A percentile compares a stretch with the other conserved stretches of the same genome.
Evolutionary conservation across 2,888 invertebrate species (phyloP).

Genomic region (Thecocarcelia acutangulata): DNA sequence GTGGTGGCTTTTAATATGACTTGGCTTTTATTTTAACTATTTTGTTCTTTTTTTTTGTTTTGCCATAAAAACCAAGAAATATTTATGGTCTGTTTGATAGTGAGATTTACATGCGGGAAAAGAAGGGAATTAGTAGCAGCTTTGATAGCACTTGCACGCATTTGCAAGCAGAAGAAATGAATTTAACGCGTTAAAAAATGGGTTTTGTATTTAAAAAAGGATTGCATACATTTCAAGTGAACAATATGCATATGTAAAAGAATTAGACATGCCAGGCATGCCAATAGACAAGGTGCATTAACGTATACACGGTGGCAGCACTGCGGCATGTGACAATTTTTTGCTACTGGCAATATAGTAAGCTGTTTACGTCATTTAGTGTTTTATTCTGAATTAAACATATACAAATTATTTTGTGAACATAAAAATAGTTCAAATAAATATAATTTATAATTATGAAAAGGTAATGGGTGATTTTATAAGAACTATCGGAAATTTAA

Average conservation of each 20-base stretch:
- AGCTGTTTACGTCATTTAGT: too few species aligned
- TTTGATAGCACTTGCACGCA: conserved; percentile 53
- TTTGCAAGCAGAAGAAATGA: conserved; percentile 62
- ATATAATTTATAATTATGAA: too few species aligned
- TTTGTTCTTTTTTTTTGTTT: background rate
- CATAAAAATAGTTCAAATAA: too few species aligned
- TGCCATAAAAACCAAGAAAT: conserved; percentile 26
- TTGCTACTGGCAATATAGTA: too few species aligned
- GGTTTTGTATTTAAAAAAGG: conserved; percentile 34
- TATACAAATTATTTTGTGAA: too few species aligned
- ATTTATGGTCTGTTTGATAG: conserved; percentile 8
- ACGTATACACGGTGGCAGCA: too few species aligned
- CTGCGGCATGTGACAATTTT: too few species aligned
- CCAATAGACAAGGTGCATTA: too few species aligned
- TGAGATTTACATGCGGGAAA: background rate
- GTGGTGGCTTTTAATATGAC: conserved; percentile 35
- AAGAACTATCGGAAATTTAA: too few species aligned
- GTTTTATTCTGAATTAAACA: too few species aligned
- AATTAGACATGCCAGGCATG: background rate
- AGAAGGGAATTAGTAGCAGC: background rate
- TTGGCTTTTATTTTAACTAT: conserved; percentile 27
- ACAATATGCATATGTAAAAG: background rate
- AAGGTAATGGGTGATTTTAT: too few species aligned
- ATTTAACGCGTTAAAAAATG: conserved; percentile 63
- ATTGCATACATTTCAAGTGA: conserved; percentile 2